Conservation (phyloP, 1,140 invertebrate species). For the Eulimnadia texana region DNA sequence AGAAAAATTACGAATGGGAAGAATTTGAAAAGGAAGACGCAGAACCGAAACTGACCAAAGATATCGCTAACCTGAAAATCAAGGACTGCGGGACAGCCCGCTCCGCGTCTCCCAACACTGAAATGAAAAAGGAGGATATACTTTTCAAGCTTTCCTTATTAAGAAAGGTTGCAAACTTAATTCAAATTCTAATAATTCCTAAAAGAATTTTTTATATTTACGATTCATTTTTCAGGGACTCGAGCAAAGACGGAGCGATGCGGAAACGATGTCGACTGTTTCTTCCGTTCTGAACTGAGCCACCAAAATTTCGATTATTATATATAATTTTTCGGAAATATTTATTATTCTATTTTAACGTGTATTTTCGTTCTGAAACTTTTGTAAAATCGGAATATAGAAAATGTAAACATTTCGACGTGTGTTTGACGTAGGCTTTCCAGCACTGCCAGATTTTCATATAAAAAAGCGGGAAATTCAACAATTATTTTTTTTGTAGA, state of each 20-base stretch:
- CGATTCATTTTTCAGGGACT: background rate
- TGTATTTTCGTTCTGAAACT: too few species aligned
- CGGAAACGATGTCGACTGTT: background rate
- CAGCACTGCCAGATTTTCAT: too few species aligned
- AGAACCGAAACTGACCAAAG: background rate
- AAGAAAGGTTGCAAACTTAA: background rate
- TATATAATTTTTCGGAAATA: background rate
- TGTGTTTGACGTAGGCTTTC: too few species aligned
- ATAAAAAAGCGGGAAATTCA: too few species aligned
- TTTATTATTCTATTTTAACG: background rate
- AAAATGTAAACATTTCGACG: too few species aligned
- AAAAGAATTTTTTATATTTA: background rate
- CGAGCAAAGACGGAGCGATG: background rate
- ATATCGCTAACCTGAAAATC: constrained; percentile 2
- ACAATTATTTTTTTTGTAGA: background rate
- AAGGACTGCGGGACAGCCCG: background rate
- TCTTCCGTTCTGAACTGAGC: background rate
- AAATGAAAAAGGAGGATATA: background rate
- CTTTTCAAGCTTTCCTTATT: background rate
- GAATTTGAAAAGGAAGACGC: constrained; percentile 2
- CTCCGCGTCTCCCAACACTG: background rate
- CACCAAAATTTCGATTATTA: background rate
- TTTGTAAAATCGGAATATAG: too few species aligned
- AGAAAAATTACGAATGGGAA: constrained; percentile 11
- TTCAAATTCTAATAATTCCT: background rate